Evolutionary conservation across 2,888 invertebrate species (phyloP), one percentile per base, ranked within the genome.

Genomic region (Meghimatium bilineatum): DNA sequence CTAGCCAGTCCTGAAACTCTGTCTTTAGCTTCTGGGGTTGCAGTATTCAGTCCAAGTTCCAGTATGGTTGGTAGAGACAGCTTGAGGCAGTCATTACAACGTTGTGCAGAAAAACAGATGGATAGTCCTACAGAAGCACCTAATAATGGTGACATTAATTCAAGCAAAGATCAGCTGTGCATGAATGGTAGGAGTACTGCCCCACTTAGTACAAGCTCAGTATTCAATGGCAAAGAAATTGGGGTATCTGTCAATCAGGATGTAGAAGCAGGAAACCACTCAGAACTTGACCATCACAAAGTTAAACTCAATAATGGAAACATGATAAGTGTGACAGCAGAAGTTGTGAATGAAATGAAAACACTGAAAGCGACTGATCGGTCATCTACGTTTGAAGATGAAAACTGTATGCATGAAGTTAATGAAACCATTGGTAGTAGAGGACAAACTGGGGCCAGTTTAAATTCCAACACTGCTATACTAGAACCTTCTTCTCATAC

Each of bases 1-100:
- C 92, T 97, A 36, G 97, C 97, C 20, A 96, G 96, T 80, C 97
- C 97, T 0, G 97, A 97, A 92, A 96, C 96, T 0, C 93, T 97
- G 26, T 97, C 96, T 0, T 97, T 97, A 92, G 95, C 96, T n/a
- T 96, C 96, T 3, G 96, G 96, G 91, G 95, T 96, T 82, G 95
- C 96, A 89, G 87, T 87, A 6, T 83, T 88, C 38, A 89, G 88
- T 84, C 85, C 85, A 10, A 87, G 87, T 29, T 86, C 86, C 67
- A 87, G 86, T 60, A 69, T 85, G 26, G 56, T 83, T 6, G 86
- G 86, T 32, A 88, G 87, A 75, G 87, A 88, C 20, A 87, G 87
- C 56, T 74, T 85, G 67, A 82, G 87, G 44, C 85, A 87, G 67
- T 85, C 88, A 6, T 75, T 88, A 67, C 86, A 88, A 34, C 85